Conservation (phyloP, 2,113 vertebrate genomes). For the Takifugu bimaculatus region DNA sequence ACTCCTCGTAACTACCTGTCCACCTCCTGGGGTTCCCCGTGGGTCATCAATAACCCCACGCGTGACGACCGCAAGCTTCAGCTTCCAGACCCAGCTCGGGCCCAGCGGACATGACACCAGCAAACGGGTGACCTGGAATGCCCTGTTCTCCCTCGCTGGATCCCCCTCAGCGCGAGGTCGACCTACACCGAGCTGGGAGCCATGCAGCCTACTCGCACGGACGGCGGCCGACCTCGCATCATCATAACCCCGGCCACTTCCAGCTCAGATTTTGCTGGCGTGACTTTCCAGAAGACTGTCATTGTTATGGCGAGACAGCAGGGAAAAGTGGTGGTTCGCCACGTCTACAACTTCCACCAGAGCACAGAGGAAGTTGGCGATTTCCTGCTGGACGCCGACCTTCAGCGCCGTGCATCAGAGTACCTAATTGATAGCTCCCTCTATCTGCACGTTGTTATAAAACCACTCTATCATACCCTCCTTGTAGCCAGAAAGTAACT, state of each 20-base stretch:
- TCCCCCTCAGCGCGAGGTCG: conserved; percentile 85
- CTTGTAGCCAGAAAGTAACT: conserved; percentile 85
- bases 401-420: conserved; percentile 89
- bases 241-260: too few relatives aligned
- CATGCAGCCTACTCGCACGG: conserved; percentile 83
- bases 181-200: conserved; percentile 81
- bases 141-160: conserved; percentile 92
- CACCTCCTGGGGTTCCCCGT: too few relatives aligned
- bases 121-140: conserved; percentile 92
- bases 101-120: conserved; percentile 86
- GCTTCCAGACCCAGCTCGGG: conserved; percentile 93
- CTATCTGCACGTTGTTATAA: conserved; percentile 91
- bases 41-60: conserved; percentile 91
- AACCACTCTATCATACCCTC: conserved; percentile 91
- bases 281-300: too few relatives aligned
- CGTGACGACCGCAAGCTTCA: conserved; percentile 94
- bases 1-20: too few relatives aligned
- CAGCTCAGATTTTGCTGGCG: too few relatives aligned
- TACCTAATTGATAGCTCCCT: conserved; percentile 95
- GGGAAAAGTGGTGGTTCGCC: too few relatives aligned
- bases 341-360: too few relatives aligned
- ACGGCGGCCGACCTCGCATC: too few relatives aligned
- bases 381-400: conserved; percentile 83
- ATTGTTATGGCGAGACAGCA: too few relatives aligned
- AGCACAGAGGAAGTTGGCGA: too few relatives aligned